Percentiles rank a stretch among this genome's conserved stretches.
Conservation (phyloP, 1,140 invertebrate species). For the Macrobrachium rosenbergii region DNA sequence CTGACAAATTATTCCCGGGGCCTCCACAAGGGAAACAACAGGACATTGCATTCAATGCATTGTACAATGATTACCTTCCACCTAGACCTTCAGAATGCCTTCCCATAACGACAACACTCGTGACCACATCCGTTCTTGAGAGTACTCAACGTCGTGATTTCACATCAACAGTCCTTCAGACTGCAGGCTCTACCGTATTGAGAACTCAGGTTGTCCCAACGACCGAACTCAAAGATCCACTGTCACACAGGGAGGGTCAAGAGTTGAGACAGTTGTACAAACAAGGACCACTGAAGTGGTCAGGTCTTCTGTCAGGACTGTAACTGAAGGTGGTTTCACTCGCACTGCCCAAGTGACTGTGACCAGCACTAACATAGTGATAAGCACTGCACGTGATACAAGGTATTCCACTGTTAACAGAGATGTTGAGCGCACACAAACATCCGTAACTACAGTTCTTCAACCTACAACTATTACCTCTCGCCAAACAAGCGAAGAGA, state of each 20-base stretch:
- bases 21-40: conserved; percentile 18
- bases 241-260: not conserved
- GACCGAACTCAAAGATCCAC: not conserved
- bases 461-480: conserved; percentile 29
- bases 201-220: conserved; percentile 24
- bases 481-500: not conserved
- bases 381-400: conserved; percentile 1
- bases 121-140: conserved; percentile 6
- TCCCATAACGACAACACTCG: not conserved
- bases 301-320: not conserved
- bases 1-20: conserved; percentile 55
- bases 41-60: not conserved
- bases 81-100: not conserved
- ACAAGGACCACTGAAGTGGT: conserved; percentile 8
- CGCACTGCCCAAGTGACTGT: not conserved
- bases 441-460: conserved; percentile 5
- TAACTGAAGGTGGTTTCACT: conserved; percentile 12
- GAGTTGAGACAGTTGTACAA: not conserved
- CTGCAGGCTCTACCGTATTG: not conserved
- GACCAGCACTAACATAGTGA: conserved; percentile 14
- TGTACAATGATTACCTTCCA: conserved; percentile 27
- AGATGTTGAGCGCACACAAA: not conserved
- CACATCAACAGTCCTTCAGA: conserved; percentile 12
- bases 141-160: not conserved
- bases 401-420: conserved; percentile 1